Base-by-base conservation (phyloP, 1,140 invertebrate genomes). In the Gryllus bimaculatus region DNA sequence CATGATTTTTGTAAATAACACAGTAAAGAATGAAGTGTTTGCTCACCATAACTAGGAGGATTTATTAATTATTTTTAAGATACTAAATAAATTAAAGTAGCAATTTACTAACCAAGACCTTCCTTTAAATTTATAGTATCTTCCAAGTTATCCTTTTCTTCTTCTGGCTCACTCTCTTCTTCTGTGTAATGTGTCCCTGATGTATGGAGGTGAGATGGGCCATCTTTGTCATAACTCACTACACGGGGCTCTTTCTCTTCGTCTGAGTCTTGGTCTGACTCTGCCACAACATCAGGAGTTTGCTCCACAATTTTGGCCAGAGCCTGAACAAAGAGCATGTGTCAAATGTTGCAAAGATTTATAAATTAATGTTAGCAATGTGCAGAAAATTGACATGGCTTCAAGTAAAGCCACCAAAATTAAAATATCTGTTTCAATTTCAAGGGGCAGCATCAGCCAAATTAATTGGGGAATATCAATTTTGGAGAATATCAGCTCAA, bases 211-310 rank as follows among this genome's bases (percentile, higher is more conserved):
- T 91, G 89, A 20, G 89, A 88, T 76, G 87, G 84, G 76, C 88
- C 84, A 74, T 92, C 92, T 82, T 92, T 92, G 79, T 92, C 88
- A 85, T 93, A 95, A 81, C 86, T 89, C 13, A 88, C 83, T 84
- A 85, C 89, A 83, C 91, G 92, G 0, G 86, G 85, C 82, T 87
- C 87, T 66, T 88, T 80, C 81, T 92, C 91, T 81, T 91, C 88
- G 79, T 91, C 89, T 78, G 90, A 90, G 47, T 90, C 89, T 18
- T 87, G 85, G 83, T 90, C 90, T 73, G 89, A 90, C 18, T 93
- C 90, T 10, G 90, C 90, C 26, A 93, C 84, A 74, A 92, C 83
- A 82, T 95, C 91, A 47, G 93, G 92, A 79, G 85, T 86, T 82
- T 93, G 91, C 84, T 95, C 91, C 2, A 89, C 85, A 39, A 93